Percentiles rank a stretch among this genome's conserved stretches.
These are phyloP conservation scores for Ceryle rudis DNA, from an alignment of 2,797 vertebrate species.

Conservation along the genomic window DNA sequence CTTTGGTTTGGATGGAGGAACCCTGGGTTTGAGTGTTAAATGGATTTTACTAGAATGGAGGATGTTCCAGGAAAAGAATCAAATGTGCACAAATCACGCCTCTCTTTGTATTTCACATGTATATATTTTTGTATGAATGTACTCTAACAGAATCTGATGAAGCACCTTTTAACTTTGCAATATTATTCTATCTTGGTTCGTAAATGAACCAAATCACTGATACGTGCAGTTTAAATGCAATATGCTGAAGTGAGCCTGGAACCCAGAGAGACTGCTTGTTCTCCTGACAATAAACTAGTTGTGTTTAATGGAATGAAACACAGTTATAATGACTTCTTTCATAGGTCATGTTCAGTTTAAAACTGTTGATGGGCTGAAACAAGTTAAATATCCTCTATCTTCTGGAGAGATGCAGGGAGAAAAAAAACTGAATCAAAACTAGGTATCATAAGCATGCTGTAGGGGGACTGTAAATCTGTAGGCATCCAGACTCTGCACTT, in stretches of 20 bases:
- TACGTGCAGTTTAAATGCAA: conserved; percentile 80
- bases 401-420: conserved; percentile 20
- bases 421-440: conserved; percentile 29
- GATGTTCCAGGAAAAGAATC: background rate
- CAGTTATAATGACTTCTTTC: conserved; percentile 82
- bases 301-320: conserved; percentile 86
- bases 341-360: conserved; percentile 83
- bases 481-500: background rate
- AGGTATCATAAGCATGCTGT: background rate
- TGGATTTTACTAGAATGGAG: background rate
- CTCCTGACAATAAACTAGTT: conserved; percentile 82
- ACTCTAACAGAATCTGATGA: conserved; percentile 78
- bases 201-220: conserved; percentile 82
- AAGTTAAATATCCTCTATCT: conserved; percentile 75
- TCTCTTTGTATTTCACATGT: background rate
- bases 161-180: conserved; percentile 79
- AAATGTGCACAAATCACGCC: background rate
- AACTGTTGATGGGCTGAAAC: conserved; percentile 77
- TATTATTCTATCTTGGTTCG: conserved; percentile 82
- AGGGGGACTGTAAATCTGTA: background rate
- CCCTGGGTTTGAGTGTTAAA: background rate
- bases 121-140: conserved; percentile 50
- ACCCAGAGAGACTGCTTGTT: conserved; percentile 77
- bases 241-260: conserved; percentile 78
- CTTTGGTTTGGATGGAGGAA: fast-evolving